These are phyloP conservation scores for Silurus aristotelis DNA, from an alignment of 2,797 vertebrate genomes.

Conservation along the genomic window DNA sequence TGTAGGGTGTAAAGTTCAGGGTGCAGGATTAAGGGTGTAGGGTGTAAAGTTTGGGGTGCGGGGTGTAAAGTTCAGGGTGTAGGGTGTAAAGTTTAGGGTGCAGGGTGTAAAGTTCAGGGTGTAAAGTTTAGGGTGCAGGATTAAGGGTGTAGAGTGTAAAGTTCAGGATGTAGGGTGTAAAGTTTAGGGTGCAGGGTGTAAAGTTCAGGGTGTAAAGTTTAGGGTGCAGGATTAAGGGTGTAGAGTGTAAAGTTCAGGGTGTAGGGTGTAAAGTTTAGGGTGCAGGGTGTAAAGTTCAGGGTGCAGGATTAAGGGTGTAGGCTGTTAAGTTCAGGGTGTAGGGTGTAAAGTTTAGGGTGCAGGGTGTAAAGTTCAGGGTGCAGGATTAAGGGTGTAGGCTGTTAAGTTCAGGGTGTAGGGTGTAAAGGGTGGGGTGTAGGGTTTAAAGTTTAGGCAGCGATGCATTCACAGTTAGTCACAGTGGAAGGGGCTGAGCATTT, in stretches of 20 bases:
- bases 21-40: neutral
- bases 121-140: no score
- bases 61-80: neutral
- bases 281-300: no score
- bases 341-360: neutral
- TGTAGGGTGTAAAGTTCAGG: neutral
- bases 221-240: neutral
- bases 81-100: neutral
- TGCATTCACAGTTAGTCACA: conserved; percentile 20
- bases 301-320: neutral
- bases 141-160: no score
- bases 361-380: no score
- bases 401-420: no score
- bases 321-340: neutral
- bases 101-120: neutral
- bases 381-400: neutral
- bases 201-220: neutral
- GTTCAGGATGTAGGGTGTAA: no score
- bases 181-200: no score
- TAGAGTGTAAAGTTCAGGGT: neutral
- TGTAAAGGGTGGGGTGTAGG: neutral
- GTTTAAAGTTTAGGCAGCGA: neutral
- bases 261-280: neutral
- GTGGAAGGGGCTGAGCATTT: neutral
- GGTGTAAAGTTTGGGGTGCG: neutral